Evolutionary conservation across 2,113 vertebrate genomes (phyloP).

Genomic region (Pleuronectes platessa): DNA sequence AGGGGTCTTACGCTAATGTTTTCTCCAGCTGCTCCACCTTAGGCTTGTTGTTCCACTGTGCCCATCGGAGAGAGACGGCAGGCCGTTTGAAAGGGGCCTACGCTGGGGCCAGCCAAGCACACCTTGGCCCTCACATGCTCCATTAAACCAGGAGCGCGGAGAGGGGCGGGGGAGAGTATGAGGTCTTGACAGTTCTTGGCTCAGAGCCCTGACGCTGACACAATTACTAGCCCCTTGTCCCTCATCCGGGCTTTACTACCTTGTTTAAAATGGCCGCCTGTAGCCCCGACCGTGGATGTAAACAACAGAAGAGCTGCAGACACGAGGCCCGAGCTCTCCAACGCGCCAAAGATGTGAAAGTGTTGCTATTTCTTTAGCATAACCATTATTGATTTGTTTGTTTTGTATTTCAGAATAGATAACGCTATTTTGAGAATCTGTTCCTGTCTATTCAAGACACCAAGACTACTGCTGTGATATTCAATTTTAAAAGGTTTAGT

Average conservation of each 20-base stretch:
- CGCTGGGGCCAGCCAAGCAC: slow-evolving; percentile 45
- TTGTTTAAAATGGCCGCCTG: slow-evolving; percentile 68
- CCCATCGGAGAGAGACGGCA: slow-evolving; percentile 42
- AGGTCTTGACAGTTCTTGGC: slow-evolving; percentile 68
- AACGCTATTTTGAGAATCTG: slow-evolving; percentile 6
- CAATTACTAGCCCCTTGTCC: slow-evolving; percentile 64
- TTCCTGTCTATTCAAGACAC: background rate
- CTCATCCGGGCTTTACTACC: slow-evolving; percentile 48
- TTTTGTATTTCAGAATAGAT: background rate
- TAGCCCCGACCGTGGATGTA: slow-evolving; percentile 45
- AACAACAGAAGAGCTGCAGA: slow-evolving; percentile 47
- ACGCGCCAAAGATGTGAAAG: background rate
- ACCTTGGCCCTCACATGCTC: slow-evolving; percentile 70
- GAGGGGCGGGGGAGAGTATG: slow-evolving; percentile 42
- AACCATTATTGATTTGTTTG: slow-evolving; percentile 6
- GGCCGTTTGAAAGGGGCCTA: slow-evolving; percentile 54
- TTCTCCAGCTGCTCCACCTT: slow-evolving; percentile 75
- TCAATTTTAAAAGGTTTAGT: background rate
- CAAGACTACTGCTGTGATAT: background rate
- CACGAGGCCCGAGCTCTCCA: slow-evolving; percentile 11
- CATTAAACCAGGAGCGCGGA: slow-evolving; percentile 71
- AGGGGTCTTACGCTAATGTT: slow-evolving; percentile 65
- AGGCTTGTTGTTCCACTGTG: slow-evolving; percentile 63
- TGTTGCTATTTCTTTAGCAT: background rate
- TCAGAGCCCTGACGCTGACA: slow-evolving; percentile 57